These are phyloP conservation scores for Pycnonotus jocosus DNA, from an alignment of 2,113 vertebrate species.

Conservation along the genomic window DNA sequence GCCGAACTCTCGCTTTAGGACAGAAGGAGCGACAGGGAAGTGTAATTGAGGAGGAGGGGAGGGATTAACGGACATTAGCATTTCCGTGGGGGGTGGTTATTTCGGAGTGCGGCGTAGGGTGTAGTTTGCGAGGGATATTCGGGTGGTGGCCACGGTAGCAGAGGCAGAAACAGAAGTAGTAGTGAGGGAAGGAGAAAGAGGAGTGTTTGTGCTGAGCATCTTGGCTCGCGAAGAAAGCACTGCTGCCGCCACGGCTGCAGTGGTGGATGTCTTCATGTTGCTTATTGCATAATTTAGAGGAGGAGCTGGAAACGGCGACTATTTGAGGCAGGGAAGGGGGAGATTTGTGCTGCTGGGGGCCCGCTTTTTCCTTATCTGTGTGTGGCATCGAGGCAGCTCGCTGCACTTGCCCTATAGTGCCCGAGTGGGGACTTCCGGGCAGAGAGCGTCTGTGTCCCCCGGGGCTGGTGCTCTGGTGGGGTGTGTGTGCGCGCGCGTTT, in stretches of 20 bases:
- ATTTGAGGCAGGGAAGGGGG: neutral
- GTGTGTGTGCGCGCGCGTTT: constrained; percentile 47
- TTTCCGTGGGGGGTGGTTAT: neutral
- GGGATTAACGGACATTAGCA: constrained; percentile 37
- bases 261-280: constrained; percentile 23
- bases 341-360: neutral
- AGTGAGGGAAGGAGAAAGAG: neutral
- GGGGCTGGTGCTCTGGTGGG: constrained; percentile 49
- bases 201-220: neutral
- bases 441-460: constrained; percentile 11
- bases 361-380: neutral
- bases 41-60: constrained; percentile 7
- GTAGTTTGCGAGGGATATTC: neutral
- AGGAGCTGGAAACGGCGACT: neutral
- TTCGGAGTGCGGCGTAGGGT: neutral
- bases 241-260: neutral
- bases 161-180: neutral
- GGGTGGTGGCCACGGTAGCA: neutral
- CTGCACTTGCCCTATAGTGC: neutral
- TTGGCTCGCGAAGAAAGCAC: neutral
- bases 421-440: neutral
- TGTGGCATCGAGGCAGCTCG: neutral
- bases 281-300: constrained; percentile 40
- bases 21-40: constrained; percentile 15
- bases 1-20: constrained; percentile 28